Evolutionary conservation across 1,140 invertebrate genomes (phyloP), one percentile per base, ranked within the genome.

Genomic region (Octopus bimaculoides): DNA sequence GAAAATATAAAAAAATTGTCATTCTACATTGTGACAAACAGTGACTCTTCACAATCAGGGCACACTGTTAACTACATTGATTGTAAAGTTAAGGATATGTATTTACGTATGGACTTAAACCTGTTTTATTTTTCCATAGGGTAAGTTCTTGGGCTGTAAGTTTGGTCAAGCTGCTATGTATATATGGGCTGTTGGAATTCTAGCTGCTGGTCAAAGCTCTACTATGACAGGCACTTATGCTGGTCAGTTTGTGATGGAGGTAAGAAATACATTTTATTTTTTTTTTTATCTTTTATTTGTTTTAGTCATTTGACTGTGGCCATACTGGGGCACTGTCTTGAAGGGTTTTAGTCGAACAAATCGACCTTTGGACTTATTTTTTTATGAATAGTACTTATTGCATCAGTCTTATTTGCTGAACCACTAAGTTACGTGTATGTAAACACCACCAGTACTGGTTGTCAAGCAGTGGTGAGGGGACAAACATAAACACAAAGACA

Each of bases 141-240:
- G 95, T 7, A 92, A 96, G 74, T 96, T 94, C 85, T 91, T 97
- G 4, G 96, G 96, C 17, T 97, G 96, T 88, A 91, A 93, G 78
- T 97, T 95, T 89, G 96, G 96, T 6, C 86, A 92, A 1, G 91
- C 92, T 1, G 94, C 95, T 6, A 94, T 96, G 92, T 95, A 96
- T 85, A 95, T 97, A 84, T 97, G 96, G 96, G 95, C 94, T 1
- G 91, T 97, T 71, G 96, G 96, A 78, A 96, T 97, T 86, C 90
- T 97, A 81, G 96, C 96, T 75, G 95, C 95, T 81, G 96, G 96
- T 66, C 95, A 97, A 88, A 95, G 94, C 84, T 96, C 95, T 17
- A 97, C 96, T 1, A 97, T 89, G 87, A 89, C 89, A 61, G 89
- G 90, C n/a, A 93, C 92, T 10, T 93, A 92, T 86, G 90, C 91